Base-by-base conservation (phyloP, 2,113 vertebrate species). In the Delphinus delphis region DNA sequence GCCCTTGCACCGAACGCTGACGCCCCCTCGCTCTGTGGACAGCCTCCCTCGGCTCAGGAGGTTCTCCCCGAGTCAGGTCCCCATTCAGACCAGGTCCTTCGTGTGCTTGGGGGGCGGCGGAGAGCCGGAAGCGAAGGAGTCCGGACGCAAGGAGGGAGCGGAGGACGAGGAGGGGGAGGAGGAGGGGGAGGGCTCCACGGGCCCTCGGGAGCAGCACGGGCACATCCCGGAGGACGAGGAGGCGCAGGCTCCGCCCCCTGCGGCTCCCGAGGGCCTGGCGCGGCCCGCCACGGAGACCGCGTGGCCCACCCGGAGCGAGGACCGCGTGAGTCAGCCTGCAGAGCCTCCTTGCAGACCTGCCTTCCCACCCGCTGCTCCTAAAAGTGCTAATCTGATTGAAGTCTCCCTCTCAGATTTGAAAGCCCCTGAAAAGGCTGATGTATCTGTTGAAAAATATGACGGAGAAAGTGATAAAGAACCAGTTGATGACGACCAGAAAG, bases 21-120 rank as follows among this genome's bases (percentile, higher is more conserved):
- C 99, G 6, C 99, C 99, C 10, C 99, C 99, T 0, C 99, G 99
- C 31, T 99, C 99, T 77, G 99, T 99, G 23, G 99, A 99, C 94
- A 99, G 99, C 93, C 99, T 99, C 93, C 99, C 99, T 55, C 99
- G 99, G 36, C 96, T 99, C 70, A 99, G 99, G 31, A 99, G 99
- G 47, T 99, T 99, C 98, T 99, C 99, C 1, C 99, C 99, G 36
- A 99, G 99, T 96, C 99, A 99, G 94, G 98, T 98, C 93, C 98
- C 98, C 55, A 99, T 99, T 81, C 98, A 99, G 96, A 99, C 99
- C 0, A 99, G 99, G 82, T 99, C 99, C 2, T 99, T 99, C 84
- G 99, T 99, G 92, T 99, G 99, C 98, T 99, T 99, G 98, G 99
- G 99, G 96, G 99, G 99, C 94, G 99, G 99, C 63, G 97, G 98